These are phyloP conservation scores for Masnerella sp. DNA, from an alignment of 2,888 invertebrate genomes.

Conservation along the genomic window DNA sequence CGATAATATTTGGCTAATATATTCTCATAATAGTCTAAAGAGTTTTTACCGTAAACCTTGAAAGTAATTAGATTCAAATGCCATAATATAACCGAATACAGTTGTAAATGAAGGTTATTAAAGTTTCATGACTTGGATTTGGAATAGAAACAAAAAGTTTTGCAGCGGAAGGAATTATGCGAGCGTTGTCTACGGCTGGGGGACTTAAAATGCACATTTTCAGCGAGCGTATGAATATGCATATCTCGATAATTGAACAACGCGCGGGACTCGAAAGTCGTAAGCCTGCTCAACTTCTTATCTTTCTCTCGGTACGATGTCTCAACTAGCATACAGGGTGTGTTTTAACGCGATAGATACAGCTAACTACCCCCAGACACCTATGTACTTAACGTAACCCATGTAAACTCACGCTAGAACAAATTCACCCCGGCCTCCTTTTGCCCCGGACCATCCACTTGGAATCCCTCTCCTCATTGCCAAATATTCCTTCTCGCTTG, in stretches of 20 bases:
- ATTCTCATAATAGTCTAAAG: too few species aligned
- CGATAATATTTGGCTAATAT: too few species aligned
- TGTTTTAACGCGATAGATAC: conserved; percentile 66
- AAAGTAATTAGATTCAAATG: too few species aligned
- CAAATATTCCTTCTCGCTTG: conserved; percentile 42
- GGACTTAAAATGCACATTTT: conserved; percentile 47
- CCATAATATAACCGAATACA: too few species aligned
- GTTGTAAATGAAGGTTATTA: too few species aligned
- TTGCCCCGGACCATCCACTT: conserved; percentile 63
- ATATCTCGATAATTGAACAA: conserved; percentile 57
- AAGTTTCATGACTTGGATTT: too few species aligned
- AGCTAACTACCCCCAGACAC: conserved; percentile 73
- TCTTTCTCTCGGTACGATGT: conserved; percentile 55
- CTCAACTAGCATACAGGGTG: conserved; percentile 61
- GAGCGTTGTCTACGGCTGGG: conserved; percentile 4
- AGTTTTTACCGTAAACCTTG: too few species aligned
- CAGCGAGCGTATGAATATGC: conserved; percentile 49
- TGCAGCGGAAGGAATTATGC: conserved; percentile 25
- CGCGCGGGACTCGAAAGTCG: conserved; percentile 45
- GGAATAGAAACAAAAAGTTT: conserved; percentile 10
- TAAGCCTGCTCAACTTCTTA: conserved; percentile 59
- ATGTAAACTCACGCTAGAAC: conserved; percentile 78
- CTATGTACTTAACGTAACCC: conserved; percentile 77
- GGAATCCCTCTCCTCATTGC: conserved; percentile 64
- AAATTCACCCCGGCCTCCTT: conserved; percentile 71